A percentile compares a stretch with the other conserved stretches of the same genome.
These are phyloP conservation scores for Myotis planiceps DNA, from an alignment of 2,797 vertebrate species.

Conservation along the genomic window DNA sequence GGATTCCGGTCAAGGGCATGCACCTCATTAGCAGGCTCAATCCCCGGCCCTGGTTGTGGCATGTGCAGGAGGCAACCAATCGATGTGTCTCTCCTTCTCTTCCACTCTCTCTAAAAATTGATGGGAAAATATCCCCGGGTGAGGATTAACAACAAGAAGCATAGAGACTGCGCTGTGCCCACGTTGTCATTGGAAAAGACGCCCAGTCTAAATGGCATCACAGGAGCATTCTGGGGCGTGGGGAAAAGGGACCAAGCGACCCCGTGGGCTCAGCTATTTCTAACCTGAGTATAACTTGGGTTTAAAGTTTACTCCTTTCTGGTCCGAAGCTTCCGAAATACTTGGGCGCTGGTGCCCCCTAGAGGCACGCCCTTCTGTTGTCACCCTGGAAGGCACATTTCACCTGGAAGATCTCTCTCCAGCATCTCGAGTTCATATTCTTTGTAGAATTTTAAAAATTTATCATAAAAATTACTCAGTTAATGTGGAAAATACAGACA, in stretches of 20 bases:
- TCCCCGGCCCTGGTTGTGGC: background rate
- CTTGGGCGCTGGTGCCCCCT: background rate
- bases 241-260: background rate
- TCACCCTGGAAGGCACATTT: background rate
- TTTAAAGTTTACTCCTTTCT: background rate
- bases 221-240: background rate
- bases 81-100: background rate
- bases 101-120: background rate
- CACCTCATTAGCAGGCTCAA: background rate
- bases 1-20: background rate
- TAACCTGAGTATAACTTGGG: background rate
- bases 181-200: background rate
- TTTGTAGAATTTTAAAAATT: background rate
- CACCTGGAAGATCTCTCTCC: background rate
- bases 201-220: too few relatives aligned
- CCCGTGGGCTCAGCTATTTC: background rate
- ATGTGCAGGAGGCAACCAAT: background rate
- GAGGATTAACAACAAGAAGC: background rate
- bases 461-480: background rate
- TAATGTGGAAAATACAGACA: background rate
- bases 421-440: background rate
- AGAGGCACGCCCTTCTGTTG: background rate
- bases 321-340: background rate
- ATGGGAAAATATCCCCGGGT: background rate
- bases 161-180: background rate